Evolutionary conservation across 2,888 invertebrate genomes (phyloP).

Genomic region (Amaurobius ferox): DNA sequence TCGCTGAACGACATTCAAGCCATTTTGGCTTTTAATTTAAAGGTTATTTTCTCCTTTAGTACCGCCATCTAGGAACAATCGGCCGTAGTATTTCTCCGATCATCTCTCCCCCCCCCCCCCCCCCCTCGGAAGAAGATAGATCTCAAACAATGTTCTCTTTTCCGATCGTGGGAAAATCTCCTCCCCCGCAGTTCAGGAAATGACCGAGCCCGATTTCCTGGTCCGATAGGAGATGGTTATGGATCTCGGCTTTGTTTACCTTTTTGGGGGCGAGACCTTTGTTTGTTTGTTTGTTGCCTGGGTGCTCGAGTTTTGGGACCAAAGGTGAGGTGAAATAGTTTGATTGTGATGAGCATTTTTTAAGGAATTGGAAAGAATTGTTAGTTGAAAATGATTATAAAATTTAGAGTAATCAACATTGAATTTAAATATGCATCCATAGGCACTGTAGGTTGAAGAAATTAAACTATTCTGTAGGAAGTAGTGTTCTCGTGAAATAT

Average conservation of each 20-base stretch:
- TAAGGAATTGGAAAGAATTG: too few species aligned
- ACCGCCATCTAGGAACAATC: not conserved
- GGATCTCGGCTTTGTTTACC: not conserved
- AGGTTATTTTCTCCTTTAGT: slow-evolving; percentile 2
- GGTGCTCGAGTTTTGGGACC: slow-evolving; percentile 14
- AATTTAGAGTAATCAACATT: too few species aligned
- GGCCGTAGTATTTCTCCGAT: not conserved
- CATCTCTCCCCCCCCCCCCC: too few species aligned
- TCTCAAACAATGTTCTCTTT: not conserved
- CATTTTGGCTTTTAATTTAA: not conserved
- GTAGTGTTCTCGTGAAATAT: too few species aligned
- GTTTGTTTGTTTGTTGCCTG: slow-evolving; percentile 4
- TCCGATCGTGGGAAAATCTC: slow-evolving; percentile 16
- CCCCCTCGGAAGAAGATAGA: too few species aligned
- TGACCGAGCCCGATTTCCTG: slow-evolving; percentile 14
- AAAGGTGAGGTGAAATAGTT: slow-evolving; percentile 3
- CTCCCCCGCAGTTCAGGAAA: slow-evolving; percentile 14
- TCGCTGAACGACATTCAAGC: too few species aligned
- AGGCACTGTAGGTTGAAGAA: too few species aligned
- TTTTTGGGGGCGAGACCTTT: slow-evolving; percentile 11
- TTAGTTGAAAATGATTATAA: too few species aligned
- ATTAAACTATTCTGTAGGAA: too few species aligned
- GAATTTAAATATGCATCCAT: too few species aligned
- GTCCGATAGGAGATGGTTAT: not conserved
- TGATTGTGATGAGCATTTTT: too few species aligned